Evolutionary conservation across 1,140 invertebrate genomes (phyloP).

Genomic region (Brachionus paranguensis): DNA sequence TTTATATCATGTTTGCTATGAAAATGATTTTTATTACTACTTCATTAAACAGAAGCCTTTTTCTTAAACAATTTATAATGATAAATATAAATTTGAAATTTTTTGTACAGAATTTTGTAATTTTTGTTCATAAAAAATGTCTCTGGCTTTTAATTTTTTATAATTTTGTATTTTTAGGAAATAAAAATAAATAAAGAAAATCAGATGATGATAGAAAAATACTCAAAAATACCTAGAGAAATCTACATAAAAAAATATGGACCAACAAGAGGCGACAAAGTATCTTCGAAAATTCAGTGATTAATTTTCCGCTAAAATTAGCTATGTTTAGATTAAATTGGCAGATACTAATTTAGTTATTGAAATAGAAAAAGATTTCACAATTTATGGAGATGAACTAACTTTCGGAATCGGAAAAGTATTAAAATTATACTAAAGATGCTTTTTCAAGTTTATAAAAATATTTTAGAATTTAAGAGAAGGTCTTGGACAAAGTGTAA

Average conservation of each 20-base stretch:
- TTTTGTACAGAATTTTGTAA: no score
- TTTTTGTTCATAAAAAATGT: not conserved
- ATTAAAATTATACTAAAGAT: not conserved
- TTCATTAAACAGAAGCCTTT: no score
- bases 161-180: constrained; percentile 27
- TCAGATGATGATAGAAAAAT: not conserved
- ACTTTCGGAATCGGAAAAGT: constrained; percentile 57
- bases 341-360: constrained; percentile 52
- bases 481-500: constrained; percentile 53
- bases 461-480: constrained; percentile 49
- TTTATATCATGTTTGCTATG: no score
- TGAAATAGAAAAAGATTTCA: constrained; percentile 53
- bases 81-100: no score
- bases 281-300: constrained; percentile 36
- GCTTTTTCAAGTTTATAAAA: not conserved
- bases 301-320: not conserved
- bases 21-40: no score
- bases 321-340: constrained; percentile 45
- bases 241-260: constrained; percentile 49
- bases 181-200: constrained; percentile 28
- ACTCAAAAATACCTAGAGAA: constrained; percentile 41
- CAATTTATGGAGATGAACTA: constrained; percentile 53
- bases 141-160: not conserved
- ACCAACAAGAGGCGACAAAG: constrained; percentile 52
- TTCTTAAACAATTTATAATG: no score